These are phyloP conservation scores for Ericerus pela DNA, from an alignment of 1,140 invertebrate genomes.

Conservation along the genomic window DNA sequence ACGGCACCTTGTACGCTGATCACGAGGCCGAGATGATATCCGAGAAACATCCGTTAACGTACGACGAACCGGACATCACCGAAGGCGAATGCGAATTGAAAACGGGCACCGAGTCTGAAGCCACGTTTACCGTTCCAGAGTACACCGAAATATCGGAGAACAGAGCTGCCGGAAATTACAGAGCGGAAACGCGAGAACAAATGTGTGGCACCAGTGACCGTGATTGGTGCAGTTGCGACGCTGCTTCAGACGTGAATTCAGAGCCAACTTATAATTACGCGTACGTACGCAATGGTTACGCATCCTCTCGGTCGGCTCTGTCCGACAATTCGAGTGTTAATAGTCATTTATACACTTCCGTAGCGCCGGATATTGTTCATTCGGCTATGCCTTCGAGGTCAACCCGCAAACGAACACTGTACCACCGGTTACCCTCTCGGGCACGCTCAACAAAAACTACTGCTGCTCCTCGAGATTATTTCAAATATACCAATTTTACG, in stretches of 20 bases:
- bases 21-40: neutral
- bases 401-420: no score
- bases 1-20: no score
- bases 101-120: neutral
- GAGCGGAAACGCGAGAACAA: neutral
- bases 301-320: neutral
- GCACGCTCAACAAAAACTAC: no score
- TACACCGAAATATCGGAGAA: neutral
- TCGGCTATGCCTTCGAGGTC: no score
- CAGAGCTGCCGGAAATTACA: neutral
- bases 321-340: conserved; percentile 1
- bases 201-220: conserved; percentile 5
- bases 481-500: no score
- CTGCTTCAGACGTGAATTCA: neutral
- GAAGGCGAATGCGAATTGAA: neutral
- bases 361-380: neutral
- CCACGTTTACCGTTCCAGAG: neutral
- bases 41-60: neutral
- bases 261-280: conserved; percentile 5
- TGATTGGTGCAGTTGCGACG: conserved; percentile 6
- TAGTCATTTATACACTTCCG: neutral
- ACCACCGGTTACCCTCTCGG: no score
- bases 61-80: conserved; percentile 7
- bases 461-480: no score
- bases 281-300: neutral